Conservation (phyloP, 2,113 vertebrate genomes). For the Leucoraja erinaceus region DNA sequence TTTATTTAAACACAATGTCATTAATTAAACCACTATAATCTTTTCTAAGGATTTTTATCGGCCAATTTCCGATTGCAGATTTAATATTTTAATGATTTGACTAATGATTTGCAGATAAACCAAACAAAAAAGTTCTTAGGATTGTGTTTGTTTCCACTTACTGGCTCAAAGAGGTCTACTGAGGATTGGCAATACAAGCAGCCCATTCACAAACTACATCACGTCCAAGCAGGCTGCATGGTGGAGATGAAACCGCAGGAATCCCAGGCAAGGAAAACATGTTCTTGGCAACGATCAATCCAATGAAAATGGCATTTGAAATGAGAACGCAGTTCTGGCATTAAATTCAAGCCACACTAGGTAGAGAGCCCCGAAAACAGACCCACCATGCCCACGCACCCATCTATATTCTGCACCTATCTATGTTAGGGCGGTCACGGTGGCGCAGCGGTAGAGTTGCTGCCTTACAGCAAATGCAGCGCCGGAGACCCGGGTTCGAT, state of each 20-base stretch:
- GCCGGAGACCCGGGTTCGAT: too few species aligned
- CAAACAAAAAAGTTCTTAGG: background rate
- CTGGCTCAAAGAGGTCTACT: background rate
- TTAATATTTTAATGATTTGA: background rate
- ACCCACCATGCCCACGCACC: too few species aligned
- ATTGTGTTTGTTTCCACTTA: slow-evolving; percentile 1
- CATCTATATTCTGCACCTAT: too few species aligned
- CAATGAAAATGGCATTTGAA: background rate
- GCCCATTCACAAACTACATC: background rate
- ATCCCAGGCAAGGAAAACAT: background rate
- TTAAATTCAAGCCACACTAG: background rate
- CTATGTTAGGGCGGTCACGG: too few species aligned
- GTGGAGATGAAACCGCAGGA: background rate
- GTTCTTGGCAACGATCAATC: background rate
- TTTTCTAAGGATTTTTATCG: background rate
- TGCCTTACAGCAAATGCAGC: too few species aligned
- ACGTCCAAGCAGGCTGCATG: background rate
- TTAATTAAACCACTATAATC: background rate
- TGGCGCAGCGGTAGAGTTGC: too few species aligned
- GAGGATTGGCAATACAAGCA: background rate
- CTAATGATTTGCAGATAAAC: background rate
- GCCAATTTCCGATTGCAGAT: background rate
- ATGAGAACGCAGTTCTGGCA: too few species aligned
- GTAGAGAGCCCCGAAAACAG: too few species aligned
- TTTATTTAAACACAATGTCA: background rate